phyloP scores from a whole-genome alignment of 2,113 vertebrate species.

The Myiagra hebetior region DNA sequence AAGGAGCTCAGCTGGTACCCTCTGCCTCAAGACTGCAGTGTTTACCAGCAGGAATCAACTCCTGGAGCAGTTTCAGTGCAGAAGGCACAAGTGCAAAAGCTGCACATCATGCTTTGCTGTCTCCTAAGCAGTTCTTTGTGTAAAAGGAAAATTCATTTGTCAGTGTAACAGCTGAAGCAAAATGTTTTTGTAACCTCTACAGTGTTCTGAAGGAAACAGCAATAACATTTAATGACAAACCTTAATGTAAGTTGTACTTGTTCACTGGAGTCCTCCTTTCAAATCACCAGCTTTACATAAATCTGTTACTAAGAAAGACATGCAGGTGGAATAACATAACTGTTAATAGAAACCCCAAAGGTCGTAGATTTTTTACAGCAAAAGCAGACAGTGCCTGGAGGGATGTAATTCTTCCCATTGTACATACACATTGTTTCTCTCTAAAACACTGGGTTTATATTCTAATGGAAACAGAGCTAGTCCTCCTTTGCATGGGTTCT shows the following conservation, averaged over 20 bases:
- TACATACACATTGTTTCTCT: background rate
- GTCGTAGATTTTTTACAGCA: background rate
- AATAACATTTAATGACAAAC: background rate
- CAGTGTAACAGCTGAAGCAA: background rate
- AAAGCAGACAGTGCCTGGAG: background rate
- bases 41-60: background rate
- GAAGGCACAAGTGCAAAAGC: background rate
- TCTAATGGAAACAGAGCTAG: background rate
- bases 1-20: background rate
- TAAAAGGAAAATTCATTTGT: background rate
- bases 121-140: background rate
- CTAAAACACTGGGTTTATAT: background rate
- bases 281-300: background rate
- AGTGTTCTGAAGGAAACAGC: background rate
- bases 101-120: rapidly evolving
- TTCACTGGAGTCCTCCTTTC: background rate
- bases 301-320: background rate
- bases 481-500: background rate
- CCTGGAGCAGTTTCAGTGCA: background rate
- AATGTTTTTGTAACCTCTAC: background rate
- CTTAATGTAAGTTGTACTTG: background rate
- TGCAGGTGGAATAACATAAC: background rate
- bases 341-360: background rate
- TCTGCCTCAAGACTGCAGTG: background rate
- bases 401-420: background rate